phyloP scores from a whole-genome alignment of 1,140 invertebrate species.

The Hypsibius dujardini region DNA sequence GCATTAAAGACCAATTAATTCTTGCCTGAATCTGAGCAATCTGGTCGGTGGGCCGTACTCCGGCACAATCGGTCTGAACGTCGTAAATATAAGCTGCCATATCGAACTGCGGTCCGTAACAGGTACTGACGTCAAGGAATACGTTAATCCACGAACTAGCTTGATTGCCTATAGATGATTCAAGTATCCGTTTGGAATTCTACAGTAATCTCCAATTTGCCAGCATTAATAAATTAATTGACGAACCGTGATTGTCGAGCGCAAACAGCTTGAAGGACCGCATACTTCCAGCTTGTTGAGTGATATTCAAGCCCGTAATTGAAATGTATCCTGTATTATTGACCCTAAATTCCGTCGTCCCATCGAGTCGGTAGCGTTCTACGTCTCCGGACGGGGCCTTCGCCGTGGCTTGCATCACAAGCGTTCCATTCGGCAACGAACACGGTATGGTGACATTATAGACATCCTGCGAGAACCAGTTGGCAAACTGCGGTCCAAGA shows the following conservation, averaged over 20 bases:
- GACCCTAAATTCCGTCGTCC: not conserved
- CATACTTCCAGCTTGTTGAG: not conserved
- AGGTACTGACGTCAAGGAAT: not conserved
- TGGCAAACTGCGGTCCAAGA: not conserved
- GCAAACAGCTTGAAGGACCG: not conserved
- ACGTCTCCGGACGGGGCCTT: not conserved
- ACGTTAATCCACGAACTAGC: not conserved
- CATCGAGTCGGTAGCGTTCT: not conserved
- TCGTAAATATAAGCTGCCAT: not conserved
- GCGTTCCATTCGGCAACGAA: not conserved
- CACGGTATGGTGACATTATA: not conserved
- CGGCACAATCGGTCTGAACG: not conserved
- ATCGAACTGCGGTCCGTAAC: slow-evolving; percentile 15
- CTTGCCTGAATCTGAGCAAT: slow-evolving; percentile 6
- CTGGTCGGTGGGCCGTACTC: not conserved
- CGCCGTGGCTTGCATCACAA: not conserved
- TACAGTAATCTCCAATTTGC: not conserved
- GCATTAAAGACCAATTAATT: not conserved
- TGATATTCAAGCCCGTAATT: not conserved
- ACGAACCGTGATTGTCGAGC: not conserved
- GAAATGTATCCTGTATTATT: not conserved
- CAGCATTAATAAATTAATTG: not conserved
- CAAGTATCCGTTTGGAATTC: not conserved
- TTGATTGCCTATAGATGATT: not conserved
- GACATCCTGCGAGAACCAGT: not conserved